Base-by-base conservation (phyloP, 2,113 vertebrate genomes). In the Gorilla gorilla region DNA sequence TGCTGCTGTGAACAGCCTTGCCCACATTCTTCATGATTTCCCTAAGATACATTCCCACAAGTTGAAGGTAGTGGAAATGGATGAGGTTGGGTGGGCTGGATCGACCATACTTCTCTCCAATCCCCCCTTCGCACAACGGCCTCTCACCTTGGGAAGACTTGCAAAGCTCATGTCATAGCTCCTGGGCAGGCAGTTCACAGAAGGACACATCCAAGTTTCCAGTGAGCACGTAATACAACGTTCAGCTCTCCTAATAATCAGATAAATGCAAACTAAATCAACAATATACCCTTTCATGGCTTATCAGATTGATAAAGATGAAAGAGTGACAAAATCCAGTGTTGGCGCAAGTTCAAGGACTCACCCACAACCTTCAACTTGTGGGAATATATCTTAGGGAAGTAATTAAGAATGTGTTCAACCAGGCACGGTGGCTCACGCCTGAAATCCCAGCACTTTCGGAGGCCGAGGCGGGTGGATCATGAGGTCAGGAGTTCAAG, bases 211-310 rank as follows among this genome's bases (percentile, higher is more conserved):
- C 64, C 78, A 50, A 13, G 14, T 35, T 52, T 52, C 22, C 10
- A 5, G 0, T 35, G 25, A 76, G 52, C 50, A 3, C 23, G 40
- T 1, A 12, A 2, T 6, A 57, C 38, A 18, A 20, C 0, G 5
- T 16, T n/a, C 30, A 13, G 13, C 48, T 86, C 32, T 72, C 0
- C 35, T 0, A 8, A 7, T 50, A 23, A 6, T 1, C 52, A 35
- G 83, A 93, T 86, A 48, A 32, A 40, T 50, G 87, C 2, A 25
- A 35, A 64, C 25, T 10, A 22, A 27, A n/a, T 59, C 55, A 38
- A 8, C 30, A 3, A 1, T 8, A 11, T 11, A 43, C 66, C 17
- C 16, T 12, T 25, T 30, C 27, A 14, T 2, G 43, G 17, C 45
- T 50, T 35, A 3, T 45, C 57, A 61, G 22, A 45, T 38, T 48